These are phyloP conservation scores for Coptodon bakossiorum DNA, from an alignment of 2,113 vertebrate species.

Conservation along the genomic window DNA sequence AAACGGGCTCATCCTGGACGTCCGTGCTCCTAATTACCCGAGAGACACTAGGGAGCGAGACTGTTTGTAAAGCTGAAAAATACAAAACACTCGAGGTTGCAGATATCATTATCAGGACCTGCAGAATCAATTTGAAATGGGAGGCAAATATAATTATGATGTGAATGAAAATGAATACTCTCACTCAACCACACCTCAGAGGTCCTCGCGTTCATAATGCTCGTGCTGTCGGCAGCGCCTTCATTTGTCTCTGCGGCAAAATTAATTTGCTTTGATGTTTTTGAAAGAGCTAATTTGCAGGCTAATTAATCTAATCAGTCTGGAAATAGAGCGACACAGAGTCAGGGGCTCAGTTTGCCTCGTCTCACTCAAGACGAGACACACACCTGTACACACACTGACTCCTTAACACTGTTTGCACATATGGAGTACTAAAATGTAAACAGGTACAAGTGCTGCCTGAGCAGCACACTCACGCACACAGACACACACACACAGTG, in stretches of 20 bases:
- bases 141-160: slow-evolving; percentile 38
- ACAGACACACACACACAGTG: neutral
- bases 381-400: slow-evolving; percentile 15
- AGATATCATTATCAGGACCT: slow-evolving; percentile 15
- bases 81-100: neutral
- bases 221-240: slow-evolving; percentile 4
- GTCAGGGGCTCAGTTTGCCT: neutral
- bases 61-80: neutral
- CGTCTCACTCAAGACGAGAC: neutral
- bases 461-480: neutral
- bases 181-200: neutral
- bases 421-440: slow-evolving; percentile 22
- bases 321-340: neutral
- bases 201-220: neutral
- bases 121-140: slow-evolving; percentile 39
- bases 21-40: neutral
- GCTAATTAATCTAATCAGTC: slow-evolving; percentile 62
- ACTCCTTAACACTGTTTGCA: slow-evolving; percentile 21
- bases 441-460: slow-evolving; percentile 32
- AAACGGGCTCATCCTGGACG: neutral
- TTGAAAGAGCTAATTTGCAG: slow-evolving; percentile 60
- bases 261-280: slow-evolving; percentile 63
- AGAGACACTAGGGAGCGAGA: neutral
- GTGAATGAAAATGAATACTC: slow-evolving; percentile 38
- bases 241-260: slow-evolving; percentile 50